Base-by-base conservation (phyloP, 2,888 invertebrate genomes). In the Agrilus mali region DNA sequence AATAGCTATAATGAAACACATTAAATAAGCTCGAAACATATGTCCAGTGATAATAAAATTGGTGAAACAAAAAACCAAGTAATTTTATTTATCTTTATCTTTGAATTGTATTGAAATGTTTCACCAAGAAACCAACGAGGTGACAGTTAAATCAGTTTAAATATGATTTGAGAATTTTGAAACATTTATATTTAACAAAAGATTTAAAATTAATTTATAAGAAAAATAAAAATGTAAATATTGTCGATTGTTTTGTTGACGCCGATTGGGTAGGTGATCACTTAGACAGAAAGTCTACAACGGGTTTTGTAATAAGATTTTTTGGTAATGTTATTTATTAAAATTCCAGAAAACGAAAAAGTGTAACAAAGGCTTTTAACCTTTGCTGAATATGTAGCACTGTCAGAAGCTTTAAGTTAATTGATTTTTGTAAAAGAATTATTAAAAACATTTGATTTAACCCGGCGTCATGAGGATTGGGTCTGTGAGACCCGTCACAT, bases 251-350 rank as follows among this genome's bases (percentile, higher is more conserved):
- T 50, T 53, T 51, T 43, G 60, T 57, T 10, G 61, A 61, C 47
- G 51, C 62, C 13, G 60, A 61, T 41, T 60, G 55, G 51, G 61
- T 59, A 50, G 60, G 56, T 10, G 58, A 59, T 45, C 49, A n/a
- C n/a, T 7, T 22, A 8, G 44, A 44, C 36, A 40, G 40, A 36
- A 44, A 40, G 22, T 43, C 43, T 15, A 43, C 43, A 22, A 39
- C 43, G 34, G 40, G 40, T 34, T 43, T 34, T 40, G 27, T 43
- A 36, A 44, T 44, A 13, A 35, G 32, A 40, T 32, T 43, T 17
- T 40, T 34, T 34, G 43, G 40, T n/a, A 43, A 40, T 32, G 20
- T 43, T 27, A 39, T 20, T 20, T 20, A 20, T 43, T 61, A 58
- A 58, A 60, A 60, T 55, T 47, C 58, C 37, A 36, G 41, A 27